These are phyloP conservation scores for Achlya flavicornis DNA, from an alignment of 2,888 invertebrate genomes.

Conservation along the genomic window DNA sequence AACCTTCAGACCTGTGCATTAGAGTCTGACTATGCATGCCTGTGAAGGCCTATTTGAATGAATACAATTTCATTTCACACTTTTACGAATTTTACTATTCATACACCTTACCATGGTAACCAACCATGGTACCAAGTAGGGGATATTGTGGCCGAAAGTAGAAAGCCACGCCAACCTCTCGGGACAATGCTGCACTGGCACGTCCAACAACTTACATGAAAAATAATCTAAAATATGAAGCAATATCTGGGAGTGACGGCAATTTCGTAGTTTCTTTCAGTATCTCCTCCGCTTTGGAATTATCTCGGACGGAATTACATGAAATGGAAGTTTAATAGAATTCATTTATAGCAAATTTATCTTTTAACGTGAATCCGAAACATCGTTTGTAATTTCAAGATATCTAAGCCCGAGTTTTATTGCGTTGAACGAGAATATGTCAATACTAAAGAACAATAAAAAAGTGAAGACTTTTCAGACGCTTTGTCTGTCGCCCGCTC, in stretches of 20 bases:
- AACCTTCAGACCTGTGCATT: too few relatives aligned
- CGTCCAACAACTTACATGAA: neutral
- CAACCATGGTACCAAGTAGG: neutral
- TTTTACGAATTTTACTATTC: too few relatives aligned
- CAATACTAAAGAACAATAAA: neutral
- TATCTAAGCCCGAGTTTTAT: neutral
- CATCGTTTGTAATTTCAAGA: neutral
- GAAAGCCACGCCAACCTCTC: too few relatives aligned
- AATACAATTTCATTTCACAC: too few relatives aligned
- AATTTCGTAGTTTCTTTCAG: neutral
- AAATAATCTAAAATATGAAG: neutral
- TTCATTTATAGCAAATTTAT: neutral
- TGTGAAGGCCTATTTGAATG: too few relatives aligned
- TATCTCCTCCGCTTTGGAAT: neutral
- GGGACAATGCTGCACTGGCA: too few relatives aligned
- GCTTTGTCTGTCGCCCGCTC: too few relatives aligned
- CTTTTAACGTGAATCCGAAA: neutral
- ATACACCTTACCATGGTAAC: too few relatives aligned
- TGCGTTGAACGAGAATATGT: neutral
- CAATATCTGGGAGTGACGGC: neutral
- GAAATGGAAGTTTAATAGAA: constrained; percentile 3
- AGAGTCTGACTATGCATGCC: too few relatives aligned
- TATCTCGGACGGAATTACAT: neutral
- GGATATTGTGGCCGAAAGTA: too few relatives aligned
- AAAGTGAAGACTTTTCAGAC: too few relatives aligned